Evolutionary conservation across 2,797 vertebrate species (phyloP), one percentile per base, ranked within the genome.

Genomic region (Chelonia mydas): DNA sequence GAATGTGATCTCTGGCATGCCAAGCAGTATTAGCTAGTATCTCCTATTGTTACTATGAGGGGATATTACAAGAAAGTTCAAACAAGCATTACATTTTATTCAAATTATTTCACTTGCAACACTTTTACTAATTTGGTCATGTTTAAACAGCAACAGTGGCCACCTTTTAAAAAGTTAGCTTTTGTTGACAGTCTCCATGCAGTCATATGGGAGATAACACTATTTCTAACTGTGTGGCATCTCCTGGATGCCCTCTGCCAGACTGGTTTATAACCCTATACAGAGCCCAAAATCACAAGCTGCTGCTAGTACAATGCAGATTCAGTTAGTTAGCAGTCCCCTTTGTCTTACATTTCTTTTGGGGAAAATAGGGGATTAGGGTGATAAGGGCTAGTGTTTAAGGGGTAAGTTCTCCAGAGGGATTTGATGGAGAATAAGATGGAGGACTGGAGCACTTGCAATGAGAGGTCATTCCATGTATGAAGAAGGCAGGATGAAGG

Each of bases 341-440:
- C 23, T 2, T 41, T 57, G n/a, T 51, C 27, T 21, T 41, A 45
- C 15, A 55, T 81, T 28, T 45, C 53, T 81, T 68, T 68, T 21
- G 61, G 17, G 31, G 61, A 61, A 33, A 68, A 68, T 5, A 17
- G 61, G 7, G 17, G 33, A 68, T 68, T 68, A 68, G 61, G 33
- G 61, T 68, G 61, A 68, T 8, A n/a, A 7, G 7, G 33, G 16
- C 33, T 19, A 68, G 61, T 19, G 61, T 65, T 80, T 79, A 77
- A 92, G 37, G 49, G 89, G 3, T 50, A 55, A 95, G 86, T 53
- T 16, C 41, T 86, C 19, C 77, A 90, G 90, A 88, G 91, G 68
- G 81, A 83, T 21, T 4, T 1, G 5, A 72, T 59, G 45, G 80
- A 11, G 9, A 88, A 83, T 78, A 76, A 0, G 0, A 7, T 13